phyloP scores from a whole-genome alignment of 30 jellyfish, hydroid and myxozoan species.

The Aurelia sp. region DNA sequence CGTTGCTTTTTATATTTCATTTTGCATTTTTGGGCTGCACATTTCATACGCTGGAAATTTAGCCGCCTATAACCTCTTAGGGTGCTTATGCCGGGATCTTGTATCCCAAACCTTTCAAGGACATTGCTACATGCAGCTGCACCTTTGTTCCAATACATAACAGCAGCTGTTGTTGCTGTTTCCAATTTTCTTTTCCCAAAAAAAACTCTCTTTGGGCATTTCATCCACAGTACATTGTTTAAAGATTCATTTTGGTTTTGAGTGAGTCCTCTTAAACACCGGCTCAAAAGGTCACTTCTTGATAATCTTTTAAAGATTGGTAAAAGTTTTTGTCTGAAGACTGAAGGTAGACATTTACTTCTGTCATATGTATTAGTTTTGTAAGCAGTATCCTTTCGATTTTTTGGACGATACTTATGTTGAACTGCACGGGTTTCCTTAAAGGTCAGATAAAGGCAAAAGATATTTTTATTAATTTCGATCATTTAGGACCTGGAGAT shows the following conservation, averaged over 20 bases:
- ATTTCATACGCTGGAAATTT: slow-evolving; percentile 1
- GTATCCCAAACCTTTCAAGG: background rate
- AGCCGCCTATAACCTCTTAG: slow-evolving; percentile 13
- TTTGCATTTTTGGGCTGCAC: slow-evolving; percentile 3
- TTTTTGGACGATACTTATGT: background rate
- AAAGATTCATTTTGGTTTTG: background rate
- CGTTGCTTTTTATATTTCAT: background rate
- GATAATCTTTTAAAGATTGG: background rate
- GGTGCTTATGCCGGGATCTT: background rate
- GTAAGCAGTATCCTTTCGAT: background rate
- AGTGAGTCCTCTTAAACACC: background rate
- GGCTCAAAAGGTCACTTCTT: background rate
- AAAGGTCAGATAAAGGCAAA: no score
- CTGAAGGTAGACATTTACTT: background rate
- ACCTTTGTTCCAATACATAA: background rate
- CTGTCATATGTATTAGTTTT: background rate
- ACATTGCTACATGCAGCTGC: background rate
- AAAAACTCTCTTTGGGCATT: background rate
- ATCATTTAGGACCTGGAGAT: no score
- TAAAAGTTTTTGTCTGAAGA: background rate
- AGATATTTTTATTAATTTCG: no score
- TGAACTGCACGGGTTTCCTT: background rate
- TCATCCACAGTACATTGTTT: background rate
- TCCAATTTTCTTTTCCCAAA: background rate
- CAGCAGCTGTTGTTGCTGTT: background rate